These are phyloP conservation scores for Lasius fuliginosus DNA, from an alignment of 2,888 invertebrate genomes.

Conservation along the genomic window DNA sequence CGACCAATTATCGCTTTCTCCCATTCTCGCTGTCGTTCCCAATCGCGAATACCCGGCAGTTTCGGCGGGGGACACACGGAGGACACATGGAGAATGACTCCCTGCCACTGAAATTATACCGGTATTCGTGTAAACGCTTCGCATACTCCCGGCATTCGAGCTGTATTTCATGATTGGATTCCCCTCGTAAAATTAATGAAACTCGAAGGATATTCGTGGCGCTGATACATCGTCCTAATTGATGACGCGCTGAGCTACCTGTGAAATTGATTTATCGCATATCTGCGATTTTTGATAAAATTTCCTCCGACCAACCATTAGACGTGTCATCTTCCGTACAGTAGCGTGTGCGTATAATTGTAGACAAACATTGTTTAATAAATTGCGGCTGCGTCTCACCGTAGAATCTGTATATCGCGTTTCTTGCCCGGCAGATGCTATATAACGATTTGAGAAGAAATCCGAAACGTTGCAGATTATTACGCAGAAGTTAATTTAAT, in stretches of 20 bases:
- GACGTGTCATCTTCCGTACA: background rate
- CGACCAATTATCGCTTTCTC: conserved; percentile 56
- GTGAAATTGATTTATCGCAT: conserved; percentile 71
- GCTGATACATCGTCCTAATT: conserved; percentile 63
- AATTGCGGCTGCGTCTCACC: too few species aligned
- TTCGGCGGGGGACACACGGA: background rate
- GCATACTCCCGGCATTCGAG: conserved; percentile 9
- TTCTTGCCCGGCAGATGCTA: too few species aligned
- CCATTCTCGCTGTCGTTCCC: background rate
- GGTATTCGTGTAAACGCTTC: conserved; percentile 50
- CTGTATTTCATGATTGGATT: conserved; percentile 70
- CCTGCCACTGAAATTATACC: conserved; percentile 59
- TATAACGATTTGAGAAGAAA: too few species aligned
- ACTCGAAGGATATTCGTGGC: conserved; percentile 66
- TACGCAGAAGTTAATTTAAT: too few species aligned
- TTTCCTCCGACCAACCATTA: background rate
- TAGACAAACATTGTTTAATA: too few species aligned
- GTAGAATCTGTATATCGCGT: too few species aligned
- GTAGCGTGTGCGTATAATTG: too few species aligned
- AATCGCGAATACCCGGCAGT: conserved; percentile 4
- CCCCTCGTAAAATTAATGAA: conserved; percentile 73
- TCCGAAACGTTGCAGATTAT: too few species aligned
- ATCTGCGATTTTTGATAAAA: conserved; percentile 12
- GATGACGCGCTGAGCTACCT: conserved; percentile 67
- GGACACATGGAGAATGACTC: conserved; percentile 3